phyloP scores from a whole-genome alignment of 2,888 invertebrate species.

The Gonocerus acuteangulatus region DNA sequence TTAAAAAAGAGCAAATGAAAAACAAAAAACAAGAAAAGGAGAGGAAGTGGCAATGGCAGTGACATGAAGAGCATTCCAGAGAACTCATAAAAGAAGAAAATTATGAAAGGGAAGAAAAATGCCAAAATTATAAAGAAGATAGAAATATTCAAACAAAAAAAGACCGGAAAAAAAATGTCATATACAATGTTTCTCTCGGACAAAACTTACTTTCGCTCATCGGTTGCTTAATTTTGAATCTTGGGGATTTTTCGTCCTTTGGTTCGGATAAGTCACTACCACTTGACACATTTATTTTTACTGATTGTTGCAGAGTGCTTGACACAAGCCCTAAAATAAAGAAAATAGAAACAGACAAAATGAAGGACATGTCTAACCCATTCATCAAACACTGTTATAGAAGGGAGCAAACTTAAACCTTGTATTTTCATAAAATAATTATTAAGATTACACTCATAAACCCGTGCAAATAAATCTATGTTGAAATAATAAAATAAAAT shows the following conservation, averaged over 20 bases:
- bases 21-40: background rate
- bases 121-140: background rate
- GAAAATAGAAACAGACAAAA: slow-evolving; percentile 4
- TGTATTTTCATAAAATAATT: too few relatives aligned
- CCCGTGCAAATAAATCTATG: background rate
- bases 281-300: slow-evolving; percentile 47
- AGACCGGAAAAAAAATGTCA: background rate
- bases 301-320: slow-evolving; percentile 43
- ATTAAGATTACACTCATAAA: too few relatives aligned
- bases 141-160: background rate
- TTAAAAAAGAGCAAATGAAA: background rate
- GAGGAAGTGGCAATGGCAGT: slow-evolving; percentile 14
- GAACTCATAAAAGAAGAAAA: slow-evolving; percentile 5
- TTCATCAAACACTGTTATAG: background rate
- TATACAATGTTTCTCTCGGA: background rate
- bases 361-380: background rate
- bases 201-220: slow-evolving; percentile 21
- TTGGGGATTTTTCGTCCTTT: slow-evolving; percentile 27
- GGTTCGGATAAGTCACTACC: slow-evolving; percentile 17
- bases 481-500: background rate
- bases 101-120: background rate
- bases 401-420: background rate
- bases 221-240: slow-evolving; percentile 26
- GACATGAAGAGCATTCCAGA: slow-evolving; percentile 2
- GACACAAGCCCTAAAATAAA: slow-evolving; percentile 38